phyloP scores from a whole-genome alignment of 2,888 invertebrate species.

The Caenorhabditis japonica region DNA sequence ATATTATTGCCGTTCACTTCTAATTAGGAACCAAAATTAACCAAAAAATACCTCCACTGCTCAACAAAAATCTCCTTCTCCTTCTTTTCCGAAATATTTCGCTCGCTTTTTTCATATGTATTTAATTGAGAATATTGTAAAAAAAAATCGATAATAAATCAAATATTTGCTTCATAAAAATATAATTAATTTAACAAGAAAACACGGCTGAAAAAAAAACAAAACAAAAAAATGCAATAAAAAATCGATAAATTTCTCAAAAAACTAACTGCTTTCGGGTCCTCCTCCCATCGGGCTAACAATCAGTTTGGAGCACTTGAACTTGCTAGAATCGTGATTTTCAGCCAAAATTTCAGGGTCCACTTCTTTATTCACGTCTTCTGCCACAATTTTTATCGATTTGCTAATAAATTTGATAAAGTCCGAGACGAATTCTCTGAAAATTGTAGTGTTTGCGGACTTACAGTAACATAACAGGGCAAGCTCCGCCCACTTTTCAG shows the following conservation, averaged over 20 bases:
- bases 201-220: constrained; percentile 1
- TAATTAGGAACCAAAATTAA: too few relatives aligned
- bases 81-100: too few relatives aligned
- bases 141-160: too few relatives aligned
- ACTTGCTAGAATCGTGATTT: background rate
- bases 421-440: constrained; percentile 6
- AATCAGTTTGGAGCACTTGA: constrained; percentile 17
- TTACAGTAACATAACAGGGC: too few relatives aligned
- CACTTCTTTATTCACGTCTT: constrained; percentile 4
- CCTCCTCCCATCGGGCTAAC: constrained; percentile 44
- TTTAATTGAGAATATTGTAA: too few relatives aligned
- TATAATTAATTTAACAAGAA: constrained; percentile 5
- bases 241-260: background rate
- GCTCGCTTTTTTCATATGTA: too few relatives aligned
- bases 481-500: too few relatives aligned
- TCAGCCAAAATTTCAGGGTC: background rate
- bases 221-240: background rate
- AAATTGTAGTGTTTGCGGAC: too few relatives aligned
- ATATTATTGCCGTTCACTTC: constrained; percentile 24
- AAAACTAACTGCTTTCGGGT: constrained; percentile 12
- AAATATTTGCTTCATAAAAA: too few relatives aligned
- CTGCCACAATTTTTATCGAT: background rate
- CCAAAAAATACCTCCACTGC: too few relatives aligned
- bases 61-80: too few relatives aligned
- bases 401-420: background rate